A percentile compares a stretch with the other conserved stretches of the same genome.
Evolutionary conservation across 2,113 vertebrate genomes (phyloP).

Genomic region (Plestiodon gilberti): DNA sequence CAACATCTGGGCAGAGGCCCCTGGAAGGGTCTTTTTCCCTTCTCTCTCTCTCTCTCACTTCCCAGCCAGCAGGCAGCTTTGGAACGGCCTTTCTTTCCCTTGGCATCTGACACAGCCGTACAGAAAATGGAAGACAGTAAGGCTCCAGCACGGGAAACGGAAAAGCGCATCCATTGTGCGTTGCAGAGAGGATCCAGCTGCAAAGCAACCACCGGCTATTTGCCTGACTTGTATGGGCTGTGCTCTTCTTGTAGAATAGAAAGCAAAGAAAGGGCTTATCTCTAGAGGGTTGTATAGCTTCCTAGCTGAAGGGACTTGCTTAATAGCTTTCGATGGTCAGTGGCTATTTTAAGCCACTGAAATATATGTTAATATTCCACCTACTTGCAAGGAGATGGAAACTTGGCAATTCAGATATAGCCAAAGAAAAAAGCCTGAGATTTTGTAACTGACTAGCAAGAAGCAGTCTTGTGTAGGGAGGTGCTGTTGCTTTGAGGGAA

Average conservation of each 20-base stretch:
- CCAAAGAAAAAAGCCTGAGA: no score
- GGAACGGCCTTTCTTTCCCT: neutral
- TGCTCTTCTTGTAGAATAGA: neutral
- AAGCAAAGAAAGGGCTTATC: neutral
- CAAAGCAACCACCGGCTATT: neutral
- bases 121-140: neutral
- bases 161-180: no score
- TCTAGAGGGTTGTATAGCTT: neutral
- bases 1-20: conserved; percentile 42
- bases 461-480: no score
- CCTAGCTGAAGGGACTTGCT: neutral
- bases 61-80: neutral
- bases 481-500: no score
- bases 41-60: neutral
- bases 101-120: neutral
- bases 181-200: no score
- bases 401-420: no score
- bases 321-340: no score
- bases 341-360: no score
- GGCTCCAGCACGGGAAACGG: neutral
- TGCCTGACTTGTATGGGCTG: neutral
- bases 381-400: no score
- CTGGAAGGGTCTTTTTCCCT: neutral
- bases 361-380: no score
- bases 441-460: no score